Percentiles rank a stretch among this genome's conserved stretches.
These are phyloP conservation scores for Potamarius usumacintae DNA, from an alignment of 2,113 vertebrate genomes.

Conservation along the genomic window DNA sequence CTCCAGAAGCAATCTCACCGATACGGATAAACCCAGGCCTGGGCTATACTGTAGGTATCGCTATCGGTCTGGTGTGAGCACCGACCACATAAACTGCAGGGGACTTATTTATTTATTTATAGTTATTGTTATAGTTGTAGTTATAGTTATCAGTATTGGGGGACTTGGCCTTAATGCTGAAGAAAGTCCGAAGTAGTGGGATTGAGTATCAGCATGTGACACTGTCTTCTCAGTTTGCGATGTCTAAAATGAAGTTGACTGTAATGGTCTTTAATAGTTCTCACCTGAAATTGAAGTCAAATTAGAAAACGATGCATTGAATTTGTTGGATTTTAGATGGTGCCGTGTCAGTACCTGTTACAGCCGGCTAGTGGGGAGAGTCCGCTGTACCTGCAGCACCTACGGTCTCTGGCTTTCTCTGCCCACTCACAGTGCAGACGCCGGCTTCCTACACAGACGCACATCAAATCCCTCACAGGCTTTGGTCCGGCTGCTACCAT, in stretches of 20 bases:
- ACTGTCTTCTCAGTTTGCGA: not conserved
- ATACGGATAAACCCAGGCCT: too few species aligned
- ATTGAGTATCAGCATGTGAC: not conserved
- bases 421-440: constrained; percentile 94
- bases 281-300: not conserved
- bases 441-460: constrained; percentile 86
- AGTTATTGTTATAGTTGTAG: too few species aligned
- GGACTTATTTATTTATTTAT: too few species aligned
- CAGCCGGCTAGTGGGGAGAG: constrained; percentile 93
- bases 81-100: too few species aligned
- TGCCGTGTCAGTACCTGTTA: constrained; percentile 94
- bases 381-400: constrained; percentile 91
- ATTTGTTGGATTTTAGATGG: constrained; percentile 74
- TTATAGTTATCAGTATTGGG: too few species aligned
- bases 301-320: not conserved
- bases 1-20: too few species aligned
- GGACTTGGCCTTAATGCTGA: not conserved
- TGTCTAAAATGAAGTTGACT: not conserved
- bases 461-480: constrained; percentile 95
- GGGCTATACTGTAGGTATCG: too few species aligned
- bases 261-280: not conserved
- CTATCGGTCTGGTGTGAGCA: too few species aligned
- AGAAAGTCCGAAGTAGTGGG: not conserved
- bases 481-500: constrained; percentile 91
- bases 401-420: constrained; percentile 94